Evolutionary conservation across 2,797 vertebrate genomes (phyloP).

Genomic region (Margarornis squamiger): DNA sequence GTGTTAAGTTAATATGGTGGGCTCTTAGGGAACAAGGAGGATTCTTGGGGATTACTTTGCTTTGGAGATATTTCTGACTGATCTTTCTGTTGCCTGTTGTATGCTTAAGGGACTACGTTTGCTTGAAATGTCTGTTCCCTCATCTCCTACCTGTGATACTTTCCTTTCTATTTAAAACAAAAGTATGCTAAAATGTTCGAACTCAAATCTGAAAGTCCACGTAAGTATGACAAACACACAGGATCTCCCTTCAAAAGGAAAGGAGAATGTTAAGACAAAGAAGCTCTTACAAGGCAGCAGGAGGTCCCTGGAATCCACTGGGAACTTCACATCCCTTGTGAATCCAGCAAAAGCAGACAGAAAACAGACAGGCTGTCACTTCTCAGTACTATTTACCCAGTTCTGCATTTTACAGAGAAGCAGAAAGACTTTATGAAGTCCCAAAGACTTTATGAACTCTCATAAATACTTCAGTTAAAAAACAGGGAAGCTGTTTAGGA

Average conservation of each 20-base stretch:
- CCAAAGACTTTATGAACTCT: neutral
- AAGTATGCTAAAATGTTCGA: neutral
- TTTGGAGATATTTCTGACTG: neutral
- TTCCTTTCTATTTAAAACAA: neutral
- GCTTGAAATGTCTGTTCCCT: neutral
- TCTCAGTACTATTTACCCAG: neutral
- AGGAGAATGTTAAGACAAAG: neutral
- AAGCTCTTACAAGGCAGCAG: neutral
- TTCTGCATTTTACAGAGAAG: neutral
- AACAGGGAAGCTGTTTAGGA: neutral
- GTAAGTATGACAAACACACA: neutral
- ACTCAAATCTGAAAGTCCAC: neutral
- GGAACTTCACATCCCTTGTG: neutral
- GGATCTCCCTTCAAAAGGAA: neutral
- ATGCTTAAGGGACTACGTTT: neutral
- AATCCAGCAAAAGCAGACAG: neutral
- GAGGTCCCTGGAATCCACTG: neutral
- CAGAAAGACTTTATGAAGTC: neutral
- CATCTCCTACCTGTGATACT: neutral
- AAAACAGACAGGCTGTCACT: neutral
- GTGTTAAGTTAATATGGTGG: neutral
- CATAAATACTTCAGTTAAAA: neutral
- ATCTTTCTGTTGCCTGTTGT: neutral
- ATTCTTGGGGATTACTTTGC: neutral
- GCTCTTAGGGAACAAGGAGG: neutral